A percentile compares a stretch with the other conserved stretches of the same genome.
Conservation (phyloP, 2,888 invertebrate species). For the Dryomyza anilis region DNA sequence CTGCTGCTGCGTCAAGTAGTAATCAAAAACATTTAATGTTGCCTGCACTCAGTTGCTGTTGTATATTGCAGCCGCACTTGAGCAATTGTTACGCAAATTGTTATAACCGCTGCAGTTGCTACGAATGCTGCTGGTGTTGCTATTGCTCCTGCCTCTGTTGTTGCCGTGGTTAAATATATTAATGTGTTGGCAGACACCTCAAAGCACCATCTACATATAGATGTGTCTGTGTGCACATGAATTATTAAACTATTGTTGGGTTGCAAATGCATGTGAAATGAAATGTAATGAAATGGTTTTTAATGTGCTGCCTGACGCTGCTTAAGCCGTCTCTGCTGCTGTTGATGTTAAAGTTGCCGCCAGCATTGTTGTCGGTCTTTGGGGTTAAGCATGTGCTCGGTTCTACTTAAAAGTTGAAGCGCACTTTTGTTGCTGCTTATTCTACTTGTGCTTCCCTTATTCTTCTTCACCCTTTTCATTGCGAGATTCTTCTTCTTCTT, state of each 20-base stretch:
- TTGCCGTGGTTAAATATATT: not conserved
- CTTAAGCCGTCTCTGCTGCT: too few relatives aligned
- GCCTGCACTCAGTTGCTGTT: constrained; percentile 16
- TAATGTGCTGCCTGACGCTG: not conserved
- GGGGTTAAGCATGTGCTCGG: not conserved
- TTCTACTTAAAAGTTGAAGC: not conserved
- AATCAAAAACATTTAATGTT: constrained; percentile 8
- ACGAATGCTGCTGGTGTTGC: not conserved
- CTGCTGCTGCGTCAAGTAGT: not conserved
- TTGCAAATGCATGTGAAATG: too few relatives aligned
- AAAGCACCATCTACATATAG: too few relatives aligned
- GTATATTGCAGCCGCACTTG: constrained; percentile 13
- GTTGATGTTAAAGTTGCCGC: too few relatives aligned
- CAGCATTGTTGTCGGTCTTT: not conserved
- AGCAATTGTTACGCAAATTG: not conserved
- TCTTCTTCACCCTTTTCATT: not conserved
- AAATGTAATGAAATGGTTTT: not conserved
- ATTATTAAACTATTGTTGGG: too few relatives aligned
- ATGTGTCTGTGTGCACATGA: too few relatives aligned
- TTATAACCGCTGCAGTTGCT: not conserved
- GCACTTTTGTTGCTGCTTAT: not conserved
- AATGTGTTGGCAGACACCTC: constrained; percentile 1
- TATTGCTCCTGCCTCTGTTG: not conserved
- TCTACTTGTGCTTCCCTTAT: not conserved
- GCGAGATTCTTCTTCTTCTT: not conserved